phyloP scores from a whole-genome alignment of 2,113 vertebrate species.

The Mormyrus iriodes region DNA sequence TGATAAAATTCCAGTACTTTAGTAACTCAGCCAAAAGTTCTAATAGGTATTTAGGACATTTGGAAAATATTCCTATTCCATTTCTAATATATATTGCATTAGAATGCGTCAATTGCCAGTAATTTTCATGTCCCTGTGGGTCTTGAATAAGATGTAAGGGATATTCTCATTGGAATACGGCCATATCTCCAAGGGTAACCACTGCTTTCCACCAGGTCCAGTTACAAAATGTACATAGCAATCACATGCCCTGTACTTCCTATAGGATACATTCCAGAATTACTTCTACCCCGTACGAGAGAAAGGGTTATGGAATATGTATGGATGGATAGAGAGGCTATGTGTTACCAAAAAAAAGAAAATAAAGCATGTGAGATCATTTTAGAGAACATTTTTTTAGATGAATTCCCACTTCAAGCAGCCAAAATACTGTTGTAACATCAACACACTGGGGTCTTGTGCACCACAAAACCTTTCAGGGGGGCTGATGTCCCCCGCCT shows the following conservation, averaged over 20 bases:
- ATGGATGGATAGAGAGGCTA: not conserved
- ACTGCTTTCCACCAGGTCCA: not conserved
- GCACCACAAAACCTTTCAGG: not conserved
- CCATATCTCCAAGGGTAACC: not conserved
- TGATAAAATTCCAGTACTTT: not conserved
- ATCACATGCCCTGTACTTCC: not conserved
- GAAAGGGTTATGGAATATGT: not conserved
- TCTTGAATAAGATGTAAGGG: not conserved
- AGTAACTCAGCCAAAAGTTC: not conserved
- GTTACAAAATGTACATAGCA: not conserved
- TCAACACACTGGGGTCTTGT: not conserved
- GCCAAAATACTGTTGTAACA: not conserved
- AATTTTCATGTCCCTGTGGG: not conserved
- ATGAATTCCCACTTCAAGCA: not conserved
- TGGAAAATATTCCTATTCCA: not conserved
- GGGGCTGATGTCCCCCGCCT: not conserved
- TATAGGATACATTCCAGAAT: no score
- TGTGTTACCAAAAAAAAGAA: not conserved
- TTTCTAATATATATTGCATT: not conserved
- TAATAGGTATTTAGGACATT: not conserved
- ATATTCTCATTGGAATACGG: not conserved
- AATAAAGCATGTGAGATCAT: not conserved
- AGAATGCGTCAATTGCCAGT: not conserved
- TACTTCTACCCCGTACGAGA: not conserved
- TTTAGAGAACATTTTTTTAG: not conserved